Conservation (phyloP, 2,113 vertebrate species). For the Psammodynastes pulverulentus region DNA sequence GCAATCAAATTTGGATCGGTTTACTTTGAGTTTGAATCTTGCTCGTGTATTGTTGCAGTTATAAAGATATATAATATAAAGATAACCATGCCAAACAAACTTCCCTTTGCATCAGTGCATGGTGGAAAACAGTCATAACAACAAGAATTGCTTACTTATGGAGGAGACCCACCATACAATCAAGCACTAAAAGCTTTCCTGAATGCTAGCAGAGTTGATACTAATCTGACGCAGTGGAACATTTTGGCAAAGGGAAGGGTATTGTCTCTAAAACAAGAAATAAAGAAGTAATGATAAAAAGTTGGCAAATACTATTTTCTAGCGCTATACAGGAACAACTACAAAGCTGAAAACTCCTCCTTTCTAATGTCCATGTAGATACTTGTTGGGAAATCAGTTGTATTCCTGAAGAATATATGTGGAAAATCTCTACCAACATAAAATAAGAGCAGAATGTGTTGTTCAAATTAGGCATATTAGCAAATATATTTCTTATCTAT, state of each 20-base stretch:
- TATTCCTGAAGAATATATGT: not conserved
- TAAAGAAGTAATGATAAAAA: not conserved
- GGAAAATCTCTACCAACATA: not conserved
- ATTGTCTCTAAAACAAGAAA: not conserved
- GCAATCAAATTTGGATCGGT: too few relatives aligned
- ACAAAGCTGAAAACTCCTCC: not conserved
- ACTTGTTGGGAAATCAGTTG: not conserved
- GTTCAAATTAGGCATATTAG: not conserved
- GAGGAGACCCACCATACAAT: not conserved
- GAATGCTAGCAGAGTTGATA: not conserved
- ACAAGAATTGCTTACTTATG: not conserved
- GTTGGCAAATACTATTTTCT: not conserved
- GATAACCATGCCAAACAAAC: not conserved
- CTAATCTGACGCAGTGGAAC: not conserved
- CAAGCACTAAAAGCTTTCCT: not conserved
- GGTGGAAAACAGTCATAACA: not conserved
- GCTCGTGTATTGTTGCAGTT: too few relatives aligned
- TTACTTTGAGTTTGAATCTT: too few relatives aligned
- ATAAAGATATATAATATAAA: too few relatives aligned
- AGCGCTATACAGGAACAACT: not conserved
- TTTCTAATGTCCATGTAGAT: not conserved
- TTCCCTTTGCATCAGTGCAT: not conserved
- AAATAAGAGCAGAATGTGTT: not conserved
- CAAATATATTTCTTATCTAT: not conserved
- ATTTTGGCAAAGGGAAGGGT: not conserved